These are phyloP conservation scores for Microtus richardsoni DNA, from an alignment of 2,113 vertebrate species.

Conservation along the genomic window DNA sequence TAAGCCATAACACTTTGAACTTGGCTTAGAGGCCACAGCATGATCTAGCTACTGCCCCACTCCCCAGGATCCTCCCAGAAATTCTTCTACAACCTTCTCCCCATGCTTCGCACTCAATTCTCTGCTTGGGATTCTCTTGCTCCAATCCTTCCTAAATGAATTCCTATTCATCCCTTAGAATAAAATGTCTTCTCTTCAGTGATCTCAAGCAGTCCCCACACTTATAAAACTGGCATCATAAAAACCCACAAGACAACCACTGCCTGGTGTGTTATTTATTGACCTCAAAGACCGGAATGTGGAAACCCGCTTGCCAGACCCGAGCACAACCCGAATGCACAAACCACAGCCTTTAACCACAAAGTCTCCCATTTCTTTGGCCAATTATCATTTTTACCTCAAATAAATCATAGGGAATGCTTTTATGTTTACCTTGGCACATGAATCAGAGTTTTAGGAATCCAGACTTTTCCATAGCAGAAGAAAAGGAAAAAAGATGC, in stretches of 20 bases:
- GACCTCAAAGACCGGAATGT: conserved; percentile 8
- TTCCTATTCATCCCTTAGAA: background rate
- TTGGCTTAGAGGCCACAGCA: background rate
- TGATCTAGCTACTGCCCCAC: background rate
- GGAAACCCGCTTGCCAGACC: conserved; percentile 16
- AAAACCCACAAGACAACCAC: conserved; percentile 18
- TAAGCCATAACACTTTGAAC: background rate
- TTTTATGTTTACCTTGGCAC: background rate
- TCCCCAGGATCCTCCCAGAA: background rate
- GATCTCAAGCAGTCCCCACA: background rate
- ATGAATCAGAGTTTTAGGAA: background rate
- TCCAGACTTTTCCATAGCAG: background rate
- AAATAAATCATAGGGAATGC: conserved; percentile 10
- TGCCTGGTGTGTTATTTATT: conserved; percentile 11
- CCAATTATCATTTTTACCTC: conserved; percentile 43
- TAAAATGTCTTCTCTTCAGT: background rate
- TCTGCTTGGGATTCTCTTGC: background rate
- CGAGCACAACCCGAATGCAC: background rate
- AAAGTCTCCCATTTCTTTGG: background rate
- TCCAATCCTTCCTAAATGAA: background rate
- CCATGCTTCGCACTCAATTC: background rate
- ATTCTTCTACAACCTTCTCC: background rate
- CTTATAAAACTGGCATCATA: conserved; percentile 23
- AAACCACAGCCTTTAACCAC: conserved; percentile 50
- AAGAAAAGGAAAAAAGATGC: background rate